A percentile compares a stretch with the other conserved stretches of the same genome.
Conservation (phyloP, 2,113 vertebrate species). For the Protobothrops flavoviridis region DNA sequence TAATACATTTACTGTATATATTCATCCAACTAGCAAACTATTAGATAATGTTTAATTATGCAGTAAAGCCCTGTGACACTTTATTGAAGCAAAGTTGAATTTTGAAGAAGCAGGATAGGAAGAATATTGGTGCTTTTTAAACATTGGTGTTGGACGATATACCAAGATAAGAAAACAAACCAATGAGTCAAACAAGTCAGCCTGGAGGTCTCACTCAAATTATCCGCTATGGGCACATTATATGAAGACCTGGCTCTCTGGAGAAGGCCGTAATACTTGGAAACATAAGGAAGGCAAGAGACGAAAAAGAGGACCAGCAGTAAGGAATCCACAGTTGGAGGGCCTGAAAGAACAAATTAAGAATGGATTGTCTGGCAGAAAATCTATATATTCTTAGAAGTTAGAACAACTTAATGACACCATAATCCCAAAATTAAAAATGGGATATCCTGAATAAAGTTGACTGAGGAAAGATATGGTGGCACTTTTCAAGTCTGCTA, state of each 20-base stretch:
- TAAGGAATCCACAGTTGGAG: not conserved
- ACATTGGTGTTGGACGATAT: not conserved
- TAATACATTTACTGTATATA: not conserved
- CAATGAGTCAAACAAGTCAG: not conserved
- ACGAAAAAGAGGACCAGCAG: not conserved
- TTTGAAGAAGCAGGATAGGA: not conserved
- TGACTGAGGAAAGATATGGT: not conserved
- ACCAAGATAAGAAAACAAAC: not conserved
- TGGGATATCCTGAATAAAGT: not conserved
- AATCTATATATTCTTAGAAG: not conserved
- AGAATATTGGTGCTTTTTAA: not conserved
- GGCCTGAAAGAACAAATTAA: not conserved
- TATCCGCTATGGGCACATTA: not conserved
- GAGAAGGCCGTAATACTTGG: not conserved
- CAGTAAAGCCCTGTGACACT: not conserved
- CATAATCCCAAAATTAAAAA: not conserved
- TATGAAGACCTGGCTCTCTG: not conserved
- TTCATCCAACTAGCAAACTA: not conserved
- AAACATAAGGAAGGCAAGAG: not conserved
- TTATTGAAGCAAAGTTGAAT: not conserved
- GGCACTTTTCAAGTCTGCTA: not conserved
- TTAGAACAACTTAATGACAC: not conserved
- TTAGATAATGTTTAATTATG: not conserved
- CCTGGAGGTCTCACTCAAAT: not conserved
- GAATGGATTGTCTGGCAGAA: not conserved